Evolutionary conservation across 2,888 invertebrate species (phyloP).

Genomic region (Ferrisia virgata): DNA sequence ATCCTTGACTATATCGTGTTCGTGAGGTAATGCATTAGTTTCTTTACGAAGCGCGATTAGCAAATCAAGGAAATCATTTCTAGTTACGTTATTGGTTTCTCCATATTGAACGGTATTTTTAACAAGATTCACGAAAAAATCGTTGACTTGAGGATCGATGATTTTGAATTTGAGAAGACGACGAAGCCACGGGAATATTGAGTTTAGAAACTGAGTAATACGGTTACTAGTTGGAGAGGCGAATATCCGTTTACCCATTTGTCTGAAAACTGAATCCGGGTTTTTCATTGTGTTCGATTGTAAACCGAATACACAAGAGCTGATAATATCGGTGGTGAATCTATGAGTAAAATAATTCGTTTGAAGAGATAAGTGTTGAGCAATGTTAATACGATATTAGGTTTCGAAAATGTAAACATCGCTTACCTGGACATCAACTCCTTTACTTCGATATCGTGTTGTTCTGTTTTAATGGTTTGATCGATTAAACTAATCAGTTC

Average conservation of each 20-base stretch:
- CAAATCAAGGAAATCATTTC: slow-evolving; percentile 44
- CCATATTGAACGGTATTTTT: slow-evolving; percentile 33
- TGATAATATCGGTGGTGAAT: slow-evolving; percentile 42
- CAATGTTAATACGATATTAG: no score
- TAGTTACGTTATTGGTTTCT: slow-evolving; percentile 23
- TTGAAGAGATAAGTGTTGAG: no score
- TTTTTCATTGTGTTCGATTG: slow-evolving; percentile 32
- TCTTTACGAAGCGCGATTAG: slow-evolving; percentile 42
- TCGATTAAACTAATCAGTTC: slow-evolving; percentile 50
- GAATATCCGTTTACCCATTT: slow-evolving; percentile 24
- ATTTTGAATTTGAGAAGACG: slow-evolving; percentile 20
- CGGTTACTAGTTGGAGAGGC: background rate
- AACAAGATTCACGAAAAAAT: slow-evolving; percentile 38
- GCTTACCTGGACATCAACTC: slow-evolving; percentile 31
- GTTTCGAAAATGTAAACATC: no score
- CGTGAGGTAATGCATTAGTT: background rate
- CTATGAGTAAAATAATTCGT: slow-evolving; percentile 8
- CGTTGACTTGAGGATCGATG: background rate
- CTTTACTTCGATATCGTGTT: background rate
- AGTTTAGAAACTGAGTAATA: background rate
- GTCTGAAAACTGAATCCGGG: slow-evolving; percentile 29
- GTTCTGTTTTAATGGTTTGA: background rate
- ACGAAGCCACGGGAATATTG: background rate
- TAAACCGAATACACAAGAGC: slow-evolving; percentile 44
- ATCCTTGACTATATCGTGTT: background rate